Conservation (phyloP, 2,797 vertebrate species). For the Ceyx erithaca region DNA sequence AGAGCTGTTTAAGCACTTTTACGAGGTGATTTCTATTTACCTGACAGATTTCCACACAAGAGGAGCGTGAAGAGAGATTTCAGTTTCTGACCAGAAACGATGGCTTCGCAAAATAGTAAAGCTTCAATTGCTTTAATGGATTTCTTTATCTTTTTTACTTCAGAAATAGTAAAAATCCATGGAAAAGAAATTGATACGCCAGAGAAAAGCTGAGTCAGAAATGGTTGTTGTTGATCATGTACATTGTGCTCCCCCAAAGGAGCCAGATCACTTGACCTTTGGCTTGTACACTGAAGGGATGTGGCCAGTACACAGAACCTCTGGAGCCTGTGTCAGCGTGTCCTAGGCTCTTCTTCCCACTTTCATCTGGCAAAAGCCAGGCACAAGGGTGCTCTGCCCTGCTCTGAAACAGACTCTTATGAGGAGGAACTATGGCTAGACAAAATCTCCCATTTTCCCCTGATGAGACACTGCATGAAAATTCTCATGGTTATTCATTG, state of each 20-base stretch:
- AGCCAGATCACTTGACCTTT: background rate
- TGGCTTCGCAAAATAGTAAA: background rate
- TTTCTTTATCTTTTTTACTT: background rate
- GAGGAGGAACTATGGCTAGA: background rate
- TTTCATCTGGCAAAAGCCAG: background rate
- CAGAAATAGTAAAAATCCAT: background rate
- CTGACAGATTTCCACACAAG: constrained; percentile 64
- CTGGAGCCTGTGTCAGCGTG: background rate
- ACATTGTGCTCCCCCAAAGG: background rate
- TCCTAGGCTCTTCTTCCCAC: background rate
- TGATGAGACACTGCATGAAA: background rate
- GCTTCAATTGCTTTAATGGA: background rate
- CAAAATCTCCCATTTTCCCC: background rate
- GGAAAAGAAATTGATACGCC: background rate
- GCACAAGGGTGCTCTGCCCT: background rate
- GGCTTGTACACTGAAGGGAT: background rate
- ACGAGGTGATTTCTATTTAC: constrained; percentile 73
- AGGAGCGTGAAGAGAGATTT: constrained; percentile 48
- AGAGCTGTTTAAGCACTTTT: constrained; percentile 67
- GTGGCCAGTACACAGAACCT: background rate
- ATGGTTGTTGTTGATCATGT: background rate
- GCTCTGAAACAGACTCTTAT: background rate
- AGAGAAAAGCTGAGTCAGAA: background rate
- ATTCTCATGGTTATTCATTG: background rate
- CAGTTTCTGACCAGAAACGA: constrained; percentile 48